Evolutionary conservation across 2,113 vertebrate species (phyloP).

Genomic region (Tyrannus savana): DNA sequence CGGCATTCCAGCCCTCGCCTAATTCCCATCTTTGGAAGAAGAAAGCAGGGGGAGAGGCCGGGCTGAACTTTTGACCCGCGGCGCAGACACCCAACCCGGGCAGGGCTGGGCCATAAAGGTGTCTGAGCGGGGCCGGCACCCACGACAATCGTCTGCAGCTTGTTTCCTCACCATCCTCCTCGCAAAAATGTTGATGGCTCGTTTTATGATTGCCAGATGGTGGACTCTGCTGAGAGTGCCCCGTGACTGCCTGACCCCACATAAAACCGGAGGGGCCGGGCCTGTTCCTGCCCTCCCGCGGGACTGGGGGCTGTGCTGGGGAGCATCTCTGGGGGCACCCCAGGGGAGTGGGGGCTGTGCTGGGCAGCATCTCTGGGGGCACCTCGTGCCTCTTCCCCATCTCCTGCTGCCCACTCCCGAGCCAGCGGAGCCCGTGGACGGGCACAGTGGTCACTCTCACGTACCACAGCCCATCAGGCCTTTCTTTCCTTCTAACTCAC

Average conservation of each 20-base stretch:
- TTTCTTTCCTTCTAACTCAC: not conserved
- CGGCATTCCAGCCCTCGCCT: slow-evolving; percentile 54
- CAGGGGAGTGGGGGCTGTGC: no score
- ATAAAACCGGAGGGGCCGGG: slow-evolving; percentile 54
- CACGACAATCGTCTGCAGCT: slow-evolving; percentile 66
- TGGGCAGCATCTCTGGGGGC: no score
- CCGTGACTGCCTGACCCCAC: slow-evolving; percentile 76
- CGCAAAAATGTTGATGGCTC: slow-evolving; percentile 78
- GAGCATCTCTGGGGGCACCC: no score
- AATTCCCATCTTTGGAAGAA: slow-evolving; percentile 58
- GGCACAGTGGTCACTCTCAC: not conserved
- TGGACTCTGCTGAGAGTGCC: slow-evolving; percentile 58
- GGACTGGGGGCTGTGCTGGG: no score
- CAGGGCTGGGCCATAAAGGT: slow-evolving; percentile 60
- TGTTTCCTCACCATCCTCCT: slow-evolving; percentile 62
- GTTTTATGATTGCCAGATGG: slow-evolving; percentile 93
- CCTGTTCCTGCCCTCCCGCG: not conserved
- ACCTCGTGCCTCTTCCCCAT: no score
- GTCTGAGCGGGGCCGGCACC: slow-evolving; percentile 58
- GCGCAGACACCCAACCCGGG: slow-evolving; percentile 63
- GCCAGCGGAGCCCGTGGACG: not conserved
- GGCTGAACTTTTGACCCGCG: slow-evolving; percentile 80
- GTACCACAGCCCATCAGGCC: not conserved
- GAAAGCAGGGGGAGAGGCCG: slow-evolving; percentile 36
- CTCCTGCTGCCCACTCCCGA: no score